phyloP scores from a whole-genome alignment of 2,113 vertebrate species.

The Phainopepla nitens region DNA sequence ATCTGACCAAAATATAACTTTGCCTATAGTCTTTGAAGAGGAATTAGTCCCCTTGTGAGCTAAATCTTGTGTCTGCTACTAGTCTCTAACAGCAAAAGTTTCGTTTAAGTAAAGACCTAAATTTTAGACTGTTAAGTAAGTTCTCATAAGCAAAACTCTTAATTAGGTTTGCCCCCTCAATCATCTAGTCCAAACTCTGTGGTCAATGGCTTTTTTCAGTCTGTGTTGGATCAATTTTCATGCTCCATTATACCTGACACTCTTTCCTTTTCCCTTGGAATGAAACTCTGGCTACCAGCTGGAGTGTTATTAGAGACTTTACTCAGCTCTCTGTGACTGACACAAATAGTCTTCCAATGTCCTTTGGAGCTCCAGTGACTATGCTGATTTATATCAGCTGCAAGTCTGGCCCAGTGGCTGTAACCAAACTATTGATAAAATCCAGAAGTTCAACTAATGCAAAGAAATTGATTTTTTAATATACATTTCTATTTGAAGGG shows the following conservation, averaged over 20 bases:
- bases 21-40: background rate
- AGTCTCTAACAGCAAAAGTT: background rate
- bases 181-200: background rate
- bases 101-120: background rate
- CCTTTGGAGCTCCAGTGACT: background rate
- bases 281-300: background rate
- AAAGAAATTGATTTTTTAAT: slow-evolving; percentile 28
- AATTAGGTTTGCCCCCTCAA: rapidly evolving
- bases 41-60: background rate
- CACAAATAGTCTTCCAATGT: background rate
- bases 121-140: background rate
- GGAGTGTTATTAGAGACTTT: background rate
- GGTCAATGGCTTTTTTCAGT: background rate
- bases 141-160: background rate
- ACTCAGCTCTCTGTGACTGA: background rate
- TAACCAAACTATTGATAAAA: slow-evolving; percentile 2
- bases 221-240: background rate
- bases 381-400: background rate
- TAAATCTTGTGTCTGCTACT: background rate
- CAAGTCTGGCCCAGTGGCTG: background rate
- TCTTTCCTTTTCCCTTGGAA: background rate
- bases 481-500: slow-evolving; percentile 28
- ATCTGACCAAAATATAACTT: background rate
- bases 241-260: background rate
- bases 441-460: background rate